Base-by-base conservation (phyloP, 2,113 vertebrate genomes). In the Oreochromis niloticus region DNA sequence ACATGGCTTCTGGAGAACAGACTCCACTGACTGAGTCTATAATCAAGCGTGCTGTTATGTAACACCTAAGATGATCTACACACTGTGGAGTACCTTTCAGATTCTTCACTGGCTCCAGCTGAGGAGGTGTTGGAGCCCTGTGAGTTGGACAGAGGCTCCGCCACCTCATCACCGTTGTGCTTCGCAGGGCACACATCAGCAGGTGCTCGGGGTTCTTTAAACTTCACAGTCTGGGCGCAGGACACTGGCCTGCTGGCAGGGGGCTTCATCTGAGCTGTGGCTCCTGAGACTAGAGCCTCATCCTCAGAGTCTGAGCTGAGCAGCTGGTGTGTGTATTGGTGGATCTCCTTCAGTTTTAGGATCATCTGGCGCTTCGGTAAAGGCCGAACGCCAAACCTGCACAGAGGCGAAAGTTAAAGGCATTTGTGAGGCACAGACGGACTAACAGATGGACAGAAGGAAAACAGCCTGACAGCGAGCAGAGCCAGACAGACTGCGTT, bases 311-410 rank as follows among this genome's bases (percentile, higher is more conserved):
- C 97, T 0, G 97, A 98, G 94, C 95, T 96, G 93, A 91, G 41
- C 2, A 97, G 95, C 95, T 94, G 97, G 93, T 99, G 99, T 27
- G 98, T 99, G 89, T 98, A 99, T 86, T 98, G 97, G 94, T 99
- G 98, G 91, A 99, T 99, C 96, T 99, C 98, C 96, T 98, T 99
- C 95, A 99, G 96, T 89, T 98, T 99, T 85, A 98, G 94, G 85
- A 99, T 96, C 99, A 99, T 99, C 95, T 99, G 97, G 81, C 96
- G 97, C 88, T 98, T 99, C 1, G 98, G 98, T 84, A 99, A 96
- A 39, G 98, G 96, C 9, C 98, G 97, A 48, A 99, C 98, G 9
- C 98, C 98, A 56, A 97, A 99, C 83, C 99, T 99, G 88, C 22
- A 34, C 5, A 17, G 52, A 55, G 39, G 57, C 5, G 16, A 54